These are phyloP conservation scores for Caenorhabditis doughertyi DNA, from an alignment of 2,888 invertebrate genomes.

Conservation along the genomic window DNA sequence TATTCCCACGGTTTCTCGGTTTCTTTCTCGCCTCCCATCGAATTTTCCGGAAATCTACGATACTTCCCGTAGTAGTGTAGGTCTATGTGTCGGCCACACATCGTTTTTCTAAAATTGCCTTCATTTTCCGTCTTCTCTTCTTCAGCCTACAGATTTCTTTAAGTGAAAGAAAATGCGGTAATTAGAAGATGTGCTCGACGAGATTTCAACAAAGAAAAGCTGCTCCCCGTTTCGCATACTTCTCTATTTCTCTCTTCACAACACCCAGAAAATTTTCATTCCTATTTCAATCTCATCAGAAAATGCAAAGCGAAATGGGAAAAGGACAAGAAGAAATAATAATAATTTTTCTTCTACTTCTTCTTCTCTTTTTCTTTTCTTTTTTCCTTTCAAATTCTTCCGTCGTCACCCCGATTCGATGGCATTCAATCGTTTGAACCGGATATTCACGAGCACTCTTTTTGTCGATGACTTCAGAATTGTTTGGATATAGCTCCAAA, in stretches of 20 bases:
- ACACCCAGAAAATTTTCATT: neutral
- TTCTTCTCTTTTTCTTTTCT: conserved; percentile 8
- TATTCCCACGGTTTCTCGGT: conserved; percentile 60
- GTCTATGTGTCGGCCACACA: conserved; percentile 7
- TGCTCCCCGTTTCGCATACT: conserved; percentile 13
- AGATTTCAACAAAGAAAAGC: conserved; percentile 40
- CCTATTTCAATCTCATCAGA: conserved; percentile 28
- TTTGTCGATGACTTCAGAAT: conserved; percentile 51
- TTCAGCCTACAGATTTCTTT: neutral
- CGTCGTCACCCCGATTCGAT: conserved; percentile 31
- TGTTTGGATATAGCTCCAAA: conserved; percentile 52
- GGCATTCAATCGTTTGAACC: conserved; percentile 50
- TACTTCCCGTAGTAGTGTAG: conserved; percentile 46
- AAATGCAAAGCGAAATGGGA: conserved; percentile 34
- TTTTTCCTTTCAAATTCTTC: conserved; percentile 20
- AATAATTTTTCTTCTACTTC: conserved; percentile 40
- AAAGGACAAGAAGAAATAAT: conserved; percentile 43
- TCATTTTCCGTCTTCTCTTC: conserved; percentile 14
- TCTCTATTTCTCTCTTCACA: conserved; percentile 27
- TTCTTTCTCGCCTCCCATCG: conserved; percentile 53
- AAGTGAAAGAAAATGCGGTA: conserved; percentile 35
- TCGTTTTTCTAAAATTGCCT: conserved; percentile 51
- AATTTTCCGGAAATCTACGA: conserved; percentile 46
- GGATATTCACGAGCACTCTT: conserved; percentile 55
- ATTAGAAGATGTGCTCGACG: conserved; percentile 42